Base-by-base conservation (phyloP, 1,140 invertebrate genomes). In the Vollenhovia emeryi region DNA sequence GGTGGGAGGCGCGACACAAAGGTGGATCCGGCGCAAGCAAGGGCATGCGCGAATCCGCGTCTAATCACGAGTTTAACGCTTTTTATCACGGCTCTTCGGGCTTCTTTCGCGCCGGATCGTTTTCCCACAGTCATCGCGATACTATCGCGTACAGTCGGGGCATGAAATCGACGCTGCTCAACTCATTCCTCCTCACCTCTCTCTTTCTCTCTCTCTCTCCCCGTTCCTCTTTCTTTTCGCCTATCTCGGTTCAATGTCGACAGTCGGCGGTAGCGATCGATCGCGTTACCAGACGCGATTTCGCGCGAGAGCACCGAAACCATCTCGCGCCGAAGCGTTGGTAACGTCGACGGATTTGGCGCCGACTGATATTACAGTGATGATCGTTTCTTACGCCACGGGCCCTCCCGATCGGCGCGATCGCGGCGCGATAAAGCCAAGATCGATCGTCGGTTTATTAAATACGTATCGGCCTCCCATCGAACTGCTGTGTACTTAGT, bases 31-130 rank as follows among this genome's bases (percentile, higher is more conserved):
- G 87, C 88, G 87, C 85, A 85, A 87, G 87, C 91, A 91, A 93
- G 92, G 90, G 93, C 94, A 93, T 94, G 94, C 92, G 91, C 92
- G 90, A 93, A 91, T 87, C 91, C 92, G 91, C 91, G 89, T 90
- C 93, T 93, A 94, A 94, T 94, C 93, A 92, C 88, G 86, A 91
- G 91, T 93, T 93, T 93, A 91, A 93, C 93, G 93, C 93, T 94
- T 94, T 93, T 94, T 94, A 92, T 89, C 60, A 79, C 43, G 73
- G 55, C 87, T 68, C 21, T 43, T 48, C 73, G 59, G 27, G 50
- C 79, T 83, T 89, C 88, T 90, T 90, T 89, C 59, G 78, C 84
- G 87, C 85, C 86, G 57, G 92, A 93, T 94, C 91, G 89, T 93
- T 94, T 93, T 94, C 93, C 93, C 93, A 94, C 93, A 94, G 93